Percentiles rank a stretch among this genome's conserved stretches.
phyloP scores from a whole-genome alignment of 2,888 invertebrate genomes.

The Sesia apiformis region DNA sequence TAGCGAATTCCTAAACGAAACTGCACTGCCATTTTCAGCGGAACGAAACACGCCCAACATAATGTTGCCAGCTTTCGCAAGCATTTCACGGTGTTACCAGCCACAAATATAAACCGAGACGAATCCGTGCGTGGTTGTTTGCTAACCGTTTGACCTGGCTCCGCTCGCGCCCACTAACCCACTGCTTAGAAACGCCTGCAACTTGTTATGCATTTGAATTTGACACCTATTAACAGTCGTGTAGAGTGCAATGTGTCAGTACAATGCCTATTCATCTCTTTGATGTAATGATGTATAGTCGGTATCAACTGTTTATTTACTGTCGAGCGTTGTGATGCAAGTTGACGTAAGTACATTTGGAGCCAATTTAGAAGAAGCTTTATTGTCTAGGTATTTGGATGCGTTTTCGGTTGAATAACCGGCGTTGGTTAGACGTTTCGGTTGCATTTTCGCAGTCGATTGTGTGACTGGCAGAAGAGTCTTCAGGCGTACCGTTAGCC shows the following conservation, averaged over 20 bases:
- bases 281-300: slow-evolving; percentile 67
- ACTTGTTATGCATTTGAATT: slow-evolving; percentile 23
- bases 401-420: slow-evolving; percentile 13
- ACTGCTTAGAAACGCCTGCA: slow-evolving; percentile 40
- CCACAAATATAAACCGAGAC: slow-evolving; percentile 47
- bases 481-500: slow-evolving; percentile 60
- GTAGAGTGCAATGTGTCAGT: slow-evolving; percentile 48
- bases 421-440: slow-evolving; percentile 12
- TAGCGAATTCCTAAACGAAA: slow-evolving; percentile 17
- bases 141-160: slow-evolving; percentile 64
- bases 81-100: slow-evolving; percentile 45
- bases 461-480: slow-evolving; percentile 59
- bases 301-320: slow-evolving; percentile 71
- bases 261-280: slow-evolving; percentile 51
- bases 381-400: slow-evolving; percentile 17
- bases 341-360: slow-evolving; percentile 25
- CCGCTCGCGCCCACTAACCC: slow-evolving; percentile 63
- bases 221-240: slow-evolving; percentile 30
- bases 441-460: slow-evolving; percentile 21
- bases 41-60: slow-evolving; percentile 35
- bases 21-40: slow-evolving; percentile 30
- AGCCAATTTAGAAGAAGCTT: slow-evolving; percentile 19
- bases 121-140: slow-evolving; percentile 51
- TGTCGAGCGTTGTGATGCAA: slow-evolving; percentile 24
- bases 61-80: slow-evolving; percentile 45